Conservation (phyloP, 1,140 invertebrate genomes). For the Papilio machaon region DNA sequence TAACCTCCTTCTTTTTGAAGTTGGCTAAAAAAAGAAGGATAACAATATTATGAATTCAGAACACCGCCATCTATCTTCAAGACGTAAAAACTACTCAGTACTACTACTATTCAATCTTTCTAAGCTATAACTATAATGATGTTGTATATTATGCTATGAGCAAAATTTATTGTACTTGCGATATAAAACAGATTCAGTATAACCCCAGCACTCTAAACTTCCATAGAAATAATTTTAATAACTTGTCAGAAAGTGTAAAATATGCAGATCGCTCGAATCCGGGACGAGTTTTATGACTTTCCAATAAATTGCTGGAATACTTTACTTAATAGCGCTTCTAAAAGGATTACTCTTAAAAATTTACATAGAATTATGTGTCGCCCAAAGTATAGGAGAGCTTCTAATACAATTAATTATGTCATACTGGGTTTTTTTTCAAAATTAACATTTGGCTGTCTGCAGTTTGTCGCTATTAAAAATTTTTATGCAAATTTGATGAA, state of each 20-base stretch:
- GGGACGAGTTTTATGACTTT: constrained; percentile 36
- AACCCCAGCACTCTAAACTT: constrained; percentile 22
- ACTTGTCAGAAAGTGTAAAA: constrained; percentile 36
- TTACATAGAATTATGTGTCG: constrained; percentile 24
- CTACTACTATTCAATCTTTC: neutral
- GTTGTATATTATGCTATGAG: too few relatives aligned
- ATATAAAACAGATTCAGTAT: constrained; percentile 5
- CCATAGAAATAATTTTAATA: constrained; percentile 39
- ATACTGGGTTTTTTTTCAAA: neutral
- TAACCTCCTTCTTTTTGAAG: too few relatives aligned
- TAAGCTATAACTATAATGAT: neutral
- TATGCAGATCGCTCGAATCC: constrained; percentile 36
- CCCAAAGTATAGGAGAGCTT: neutral
- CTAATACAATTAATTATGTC: neutral
- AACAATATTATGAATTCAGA: neutral
- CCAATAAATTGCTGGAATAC: constrained; percentile 35
- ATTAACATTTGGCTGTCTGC: too few relatives aligned
- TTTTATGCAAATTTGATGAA: neutral
- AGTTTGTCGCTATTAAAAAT: too few relatives aligned
- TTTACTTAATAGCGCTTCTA: constrained; percentile 35
- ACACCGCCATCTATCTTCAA: neutral
- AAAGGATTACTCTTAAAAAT: constrained; percentile 34
- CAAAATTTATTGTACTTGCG: constrained; percentile 1
- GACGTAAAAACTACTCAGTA: neutral
- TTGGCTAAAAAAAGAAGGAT: too few relatives aligned